Evolutionary conservation across 2,797 vertebrate species (phyloP), one percentile per base, ranked within the genome.

Genomic region (Arctocebus calabarensis): DNA sequence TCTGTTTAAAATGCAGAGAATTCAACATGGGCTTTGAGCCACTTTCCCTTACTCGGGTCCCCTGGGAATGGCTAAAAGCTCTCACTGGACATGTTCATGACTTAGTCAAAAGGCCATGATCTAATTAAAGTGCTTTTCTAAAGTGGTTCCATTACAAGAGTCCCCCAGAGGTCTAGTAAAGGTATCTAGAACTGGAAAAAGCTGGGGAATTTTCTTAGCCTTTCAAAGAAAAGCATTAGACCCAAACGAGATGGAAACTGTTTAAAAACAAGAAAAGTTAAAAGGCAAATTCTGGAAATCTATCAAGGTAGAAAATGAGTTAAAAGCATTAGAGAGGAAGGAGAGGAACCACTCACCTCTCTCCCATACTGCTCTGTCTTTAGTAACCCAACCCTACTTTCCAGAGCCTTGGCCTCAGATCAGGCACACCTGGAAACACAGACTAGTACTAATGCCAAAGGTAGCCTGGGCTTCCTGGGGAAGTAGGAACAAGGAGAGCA

Each of bases 61-160:
- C 85, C 20, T 75, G 87, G 70, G 70, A 95, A 82, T 40, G 90
- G n/a, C 59, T 43, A 94, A 57, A 90, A 95, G 48, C 59, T 91
- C 64, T 95, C 59, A 20, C 17, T 78, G 34, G 74, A 20, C 73
- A 92, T 93, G 68, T 55, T 88, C 71, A 40, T 90, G 52, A 92
- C 68, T 74, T 75, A 79, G 66, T 89, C 81, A 55, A 88, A 95
- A 92, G 64, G 73, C 52, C 61, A 83, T 86, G 74, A 83, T 74
- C 52, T 88, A 85, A 92, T 57, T 94, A 92, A 96, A 95, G 93
- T 93, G 78, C 61, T 97, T 87, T 95, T 75, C 82, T 70, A 91
- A 96, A 93, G 64, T 32, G n/a, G 68, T n/a, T 75, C 61, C 20
- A 78, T 96, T 85, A 43, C 62, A 84, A 92, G 88, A 2, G 37